A percentile compares a stretch with the other conserved stretches of the same genome.
Conservation (phyloP, 2,113 vertebrate genomes). For the Bubo bubo region DNA sequence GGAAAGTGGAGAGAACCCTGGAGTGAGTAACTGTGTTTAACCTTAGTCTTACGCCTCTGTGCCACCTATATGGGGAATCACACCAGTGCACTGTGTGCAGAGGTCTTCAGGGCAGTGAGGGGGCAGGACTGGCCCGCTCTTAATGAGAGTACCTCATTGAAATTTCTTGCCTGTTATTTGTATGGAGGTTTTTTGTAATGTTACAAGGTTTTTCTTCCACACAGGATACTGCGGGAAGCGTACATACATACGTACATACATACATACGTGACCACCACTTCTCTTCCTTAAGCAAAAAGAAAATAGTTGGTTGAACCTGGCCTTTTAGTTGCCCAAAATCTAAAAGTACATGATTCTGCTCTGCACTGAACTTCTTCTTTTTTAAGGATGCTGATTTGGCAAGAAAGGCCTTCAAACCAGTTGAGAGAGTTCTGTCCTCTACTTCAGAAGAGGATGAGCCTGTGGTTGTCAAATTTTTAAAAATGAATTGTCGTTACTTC, state of each 20-base stretch:
- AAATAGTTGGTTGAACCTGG: neutral
- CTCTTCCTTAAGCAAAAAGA: neutral
- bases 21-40: neutral
- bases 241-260: fast-evolving
- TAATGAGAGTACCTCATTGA: neutral
- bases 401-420: slow-evolving; percentile 79
- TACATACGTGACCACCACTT: neutral
- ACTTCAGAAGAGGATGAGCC: slow-evolving; percentile 91
- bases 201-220: neutral
- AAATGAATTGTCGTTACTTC: slow-evolving; percentile 99
- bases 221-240: neutral
- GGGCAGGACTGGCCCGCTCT: neutral
- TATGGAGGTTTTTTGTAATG: neutral
- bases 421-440: slow-evolving; percentile 87
- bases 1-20: neutral
- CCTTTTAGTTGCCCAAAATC: neutral
- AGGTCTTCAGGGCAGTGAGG: neutral
- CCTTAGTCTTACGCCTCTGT: neutral
- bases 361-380: slow-evolving; percentile 11
- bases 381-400: slow-evolving; percentile 82
- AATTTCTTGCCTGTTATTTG: neutral
- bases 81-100: neutral
- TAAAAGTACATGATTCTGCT: neutral
- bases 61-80: neutral
- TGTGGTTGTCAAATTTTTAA: slow-evolving; percentile 91